Percentiles rank a stretch among this genome's conserved stretches.
Evolutionary conservation across 1,140 invertebrate genomes (phyloP).

Genomic region (Pachyrhynchus sulphureomaculatus): DNA sequence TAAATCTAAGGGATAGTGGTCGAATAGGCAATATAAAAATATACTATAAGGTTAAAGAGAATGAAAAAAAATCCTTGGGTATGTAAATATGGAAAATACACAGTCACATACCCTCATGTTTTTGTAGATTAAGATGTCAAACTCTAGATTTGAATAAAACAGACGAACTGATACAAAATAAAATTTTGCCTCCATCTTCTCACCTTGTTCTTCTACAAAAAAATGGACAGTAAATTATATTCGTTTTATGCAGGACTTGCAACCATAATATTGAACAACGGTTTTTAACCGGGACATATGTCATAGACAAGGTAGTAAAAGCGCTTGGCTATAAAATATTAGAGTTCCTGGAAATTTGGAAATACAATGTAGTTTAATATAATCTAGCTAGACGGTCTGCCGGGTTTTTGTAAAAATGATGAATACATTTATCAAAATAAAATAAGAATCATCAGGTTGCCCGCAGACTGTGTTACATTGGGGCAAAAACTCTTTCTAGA

Average conservation of each 20-base stretch:
- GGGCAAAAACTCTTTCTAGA: slow-evolving; percentile 42
- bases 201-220: slow-evolving; percentile 42
- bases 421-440: slow-evolving; percentile 47
- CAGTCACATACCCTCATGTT: too few species aligned
- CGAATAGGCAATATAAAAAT: too few species aligned
- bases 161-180: slow-evolving; percentile 42
- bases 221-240: slow-evolving; percentile 42
- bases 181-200: slow-evolving; percentile 46
- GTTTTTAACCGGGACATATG: slow-evolving; percentile 21
- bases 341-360: slow-evolving; percentile 37
- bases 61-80: too few species aligned
- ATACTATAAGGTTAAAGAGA: too few species aligned
- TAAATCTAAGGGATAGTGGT: too few species aligned
- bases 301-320: slow-evolving; percentile 47
- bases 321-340: slow-evolving; percentile 36
- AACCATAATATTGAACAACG: neutral
- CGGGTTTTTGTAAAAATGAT: slow-evolving; percentile 45
- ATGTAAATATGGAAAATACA: too few species aligned
- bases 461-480: slow-evolving; percentile 35
- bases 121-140: slow-evolving; percentile 12
- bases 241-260: slow-evolving; percentile 21
- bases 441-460: slow-evolving; percentile 46
- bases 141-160: slow-evolving; percentile 16
- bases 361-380: slow-evolving; percentile 41
- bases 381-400: slow-evolving; percentile 7